phyloP scores from a whole-genome alignment of 2,113 vertebrate genomes.

The Megalops atlanticus region DNA sequence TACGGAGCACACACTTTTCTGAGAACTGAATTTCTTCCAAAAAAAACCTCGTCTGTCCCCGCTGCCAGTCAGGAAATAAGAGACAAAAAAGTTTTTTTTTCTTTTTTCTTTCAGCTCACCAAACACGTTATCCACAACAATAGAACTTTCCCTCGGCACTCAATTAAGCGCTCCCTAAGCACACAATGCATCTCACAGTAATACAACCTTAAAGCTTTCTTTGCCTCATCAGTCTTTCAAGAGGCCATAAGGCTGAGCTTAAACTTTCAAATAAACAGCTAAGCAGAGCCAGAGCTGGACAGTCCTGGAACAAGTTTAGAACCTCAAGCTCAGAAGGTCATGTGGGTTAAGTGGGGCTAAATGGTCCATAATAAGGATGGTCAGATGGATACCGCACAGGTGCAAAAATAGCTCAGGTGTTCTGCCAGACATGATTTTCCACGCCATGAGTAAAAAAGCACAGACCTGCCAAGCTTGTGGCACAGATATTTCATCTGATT shows the following conservation, averaged over 20 bases:
- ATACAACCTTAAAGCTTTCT: not conserved
- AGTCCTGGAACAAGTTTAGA: not conserved
- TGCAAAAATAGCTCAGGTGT: not conserved
- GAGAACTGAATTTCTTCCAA: conserved; percentile 37
- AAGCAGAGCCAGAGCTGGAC: not conserved
- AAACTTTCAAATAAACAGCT: not conserved
- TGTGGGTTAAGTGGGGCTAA: not conserved
- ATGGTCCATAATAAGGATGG: not conserved
- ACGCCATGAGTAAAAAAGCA: not conserved
- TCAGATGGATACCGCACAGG: not conserved
- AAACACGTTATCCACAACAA: conserved; percentile 50
- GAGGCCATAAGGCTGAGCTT: not conserved
- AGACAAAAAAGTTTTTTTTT: conserved; percentile 31
- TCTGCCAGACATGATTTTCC: not conserved
- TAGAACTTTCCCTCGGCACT: conserved; percentile 41
- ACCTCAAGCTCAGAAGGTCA: not conserved
- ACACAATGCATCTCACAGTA: not conserved
- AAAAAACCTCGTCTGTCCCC: conserved; percentile 20
- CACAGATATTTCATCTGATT: not conserved
- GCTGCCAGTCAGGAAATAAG: conserved; percentile 27
- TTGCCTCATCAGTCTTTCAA: not conserved
- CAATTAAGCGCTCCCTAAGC: conserved; percentile 43
- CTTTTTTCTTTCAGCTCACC: conserved; percentile 40
- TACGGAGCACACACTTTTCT: conserved; percentile 19
- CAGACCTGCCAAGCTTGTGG: not conserved